Conservation (phyloP, 2,113 vertebrate species). For the Eidolon helvum region DNA sequence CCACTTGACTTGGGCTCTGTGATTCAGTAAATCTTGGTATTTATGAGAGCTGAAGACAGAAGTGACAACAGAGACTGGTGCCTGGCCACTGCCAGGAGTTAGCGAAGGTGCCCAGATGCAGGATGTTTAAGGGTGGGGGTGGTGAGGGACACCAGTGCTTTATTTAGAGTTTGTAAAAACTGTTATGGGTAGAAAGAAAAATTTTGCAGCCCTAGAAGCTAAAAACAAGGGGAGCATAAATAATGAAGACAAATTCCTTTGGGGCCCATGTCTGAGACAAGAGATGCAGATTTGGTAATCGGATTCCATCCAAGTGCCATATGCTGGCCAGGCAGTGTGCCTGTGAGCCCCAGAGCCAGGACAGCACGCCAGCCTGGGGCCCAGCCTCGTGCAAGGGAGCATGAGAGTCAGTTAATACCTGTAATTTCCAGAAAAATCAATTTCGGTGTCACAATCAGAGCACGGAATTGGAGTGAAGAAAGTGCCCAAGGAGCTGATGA, state of each 20-base stretch:
- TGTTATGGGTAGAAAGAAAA: background rate
- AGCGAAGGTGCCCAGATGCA: background rate
- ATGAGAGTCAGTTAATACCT: background rate
- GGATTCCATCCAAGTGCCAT: background rate
- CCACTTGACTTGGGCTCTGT: background rate
- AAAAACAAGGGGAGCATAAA: background rate
- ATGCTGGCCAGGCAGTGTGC: background rate
- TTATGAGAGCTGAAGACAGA: background rate
- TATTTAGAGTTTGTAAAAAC: background rate
- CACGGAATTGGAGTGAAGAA: background rate
- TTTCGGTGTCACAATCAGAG: background rate
- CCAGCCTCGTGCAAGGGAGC: background rate
- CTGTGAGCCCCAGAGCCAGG: background rate
- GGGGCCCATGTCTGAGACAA: background rate
- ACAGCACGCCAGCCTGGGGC: background rate
- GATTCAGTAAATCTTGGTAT: background rate
- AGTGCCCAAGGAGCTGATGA: background rate
- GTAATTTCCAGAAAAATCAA: slow-evolving; percentile 34
- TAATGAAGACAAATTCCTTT: background rate
- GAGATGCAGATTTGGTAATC: background rate
- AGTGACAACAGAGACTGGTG: background rate
- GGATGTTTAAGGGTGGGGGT: background rate
- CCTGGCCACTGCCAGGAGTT: background rate
- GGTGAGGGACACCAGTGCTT: background rate
- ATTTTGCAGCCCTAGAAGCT: background rate